A percentile compares a stretch with the other conserved stretches of the same genome.
Conservation (phyloP, 1,140 invertebrate species). For the Acromyrmex echinatior region DNA sequence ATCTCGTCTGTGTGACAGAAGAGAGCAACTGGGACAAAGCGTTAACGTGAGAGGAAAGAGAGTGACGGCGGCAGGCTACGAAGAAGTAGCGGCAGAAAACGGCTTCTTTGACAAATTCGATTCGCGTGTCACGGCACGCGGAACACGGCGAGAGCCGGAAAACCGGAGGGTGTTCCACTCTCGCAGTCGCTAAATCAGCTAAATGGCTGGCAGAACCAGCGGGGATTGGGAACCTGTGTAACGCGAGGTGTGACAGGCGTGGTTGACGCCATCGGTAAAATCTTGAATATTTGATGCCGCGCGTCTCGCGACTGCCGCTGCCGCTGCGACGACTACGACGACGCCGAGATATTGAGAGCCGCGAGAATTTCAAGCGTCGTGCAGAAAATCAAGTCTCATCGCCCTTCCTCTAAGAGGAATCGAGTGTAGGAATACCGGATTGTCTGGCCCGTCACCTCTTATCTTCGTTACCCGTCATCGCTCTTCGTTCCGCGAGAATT, state of each 20-base stretch:
- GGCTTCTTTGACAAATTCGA: constrained; percentile 85
- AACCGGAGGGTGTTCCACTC: constrained; percentile 78
- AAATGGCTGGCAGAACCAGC: constrained; percentile 76
- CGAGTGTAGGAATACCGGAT: constrained; percentile 64
- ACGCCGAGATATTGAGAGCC: constrained; percentile 68
- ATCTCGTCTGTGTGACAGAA: neutral
- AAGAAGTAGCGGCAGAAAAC: constrained; percentile 73
- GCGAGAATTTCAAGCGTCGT: constrained; percentile 61
- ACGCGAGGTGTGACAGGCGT: constrained; percentile 76
- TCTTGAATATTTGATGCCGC: constrained; percentile 79
- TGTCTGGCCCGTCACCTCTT: constrained; percentile 64
- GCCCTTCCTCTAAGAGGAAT: constrained; percentile 53
- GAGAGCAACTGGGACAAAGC: constrained; percentile 13
- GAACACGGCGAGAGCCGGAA: constrained; percentile 81
- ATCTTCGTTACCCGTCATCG: constrained; percentile 65
- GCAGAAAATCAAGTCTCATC: constrained; percentile 65
- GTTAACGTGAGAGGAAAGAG: constrained; percentile 41
- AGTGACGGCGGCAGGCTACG: constrained; percentile 14
- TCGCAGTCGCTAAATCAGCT: constrained; percentile 80
- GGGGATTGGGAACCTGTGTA: constrained; percentile 73
- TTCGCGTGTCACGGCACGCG: constrained; percentile 83
- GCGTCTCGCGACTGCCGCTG: constrained; percentile 62
- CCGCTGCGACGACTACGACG: constrained; percentile 57
- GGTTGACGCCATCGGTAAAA: constrained; percentile 74
- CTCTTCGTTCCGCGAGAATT: constrained; percentile 63